phyloP scores from a whole-genome alignment of 2,113 vertebrate genomes.

The Gopherus evgoodei region DNA sequence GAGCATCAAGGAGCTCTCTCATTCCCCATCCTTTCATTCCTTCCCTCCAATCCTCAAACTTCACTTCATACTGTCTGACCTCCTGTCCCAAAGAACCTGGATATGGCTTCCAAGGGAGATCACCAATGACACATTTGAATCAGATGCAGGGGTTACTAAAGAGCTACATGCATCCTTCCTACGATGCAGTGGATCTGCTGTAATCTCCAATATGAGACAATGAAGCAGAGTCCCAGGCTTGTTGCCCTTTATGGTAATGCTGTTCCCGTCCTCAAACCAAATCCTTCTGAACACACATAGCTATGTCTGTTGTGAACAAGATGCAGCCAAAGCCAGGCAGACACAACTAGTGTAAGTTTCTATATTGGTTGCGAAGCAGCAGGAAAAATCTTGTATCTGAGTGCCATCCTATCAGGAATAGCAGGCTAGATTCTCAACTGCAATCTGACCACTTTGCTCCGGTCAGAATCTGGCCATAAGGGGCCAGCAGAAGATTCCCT shows the following conservation, averaged over 20 bases:
- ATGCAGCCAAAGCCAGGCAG: not conserved
- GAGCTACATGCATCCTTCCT: not conserved
- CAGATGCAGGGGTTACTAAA: not conserved
- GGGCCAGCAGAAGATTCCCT: not conserved
- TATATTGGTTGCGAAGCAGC: not conserved
- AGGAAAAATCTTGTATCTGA: not conserved
- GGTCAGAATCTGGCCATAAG: not conserved
- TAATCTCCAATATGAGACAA: rapidly evolving
- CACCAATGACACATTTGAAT: not conserved
- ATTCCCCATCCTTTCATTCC: not conserved
- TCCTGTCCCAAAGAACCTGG: not conserved
- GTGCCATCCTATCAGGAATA: not conserved
- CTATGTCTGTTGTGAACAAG: not conserved
- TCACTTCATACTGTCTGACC: not conserved
- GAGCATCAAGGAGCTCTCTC: rapidly evolving
- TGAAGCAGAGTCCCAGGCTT: not conserved
- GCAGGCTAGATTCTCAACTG: not conserved
- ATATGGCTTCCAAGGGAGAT: not conserved
- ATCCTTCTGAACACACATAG: not conserved
- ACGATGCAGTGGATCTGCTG: not conserved
- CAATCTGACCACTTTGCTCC: not conserved
- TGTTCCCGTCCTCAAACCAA: not conserved
- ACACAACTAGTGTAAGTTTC: not conserved
- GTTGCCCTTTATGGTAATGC: rapidly evolving
- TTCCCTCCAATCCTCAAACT: not conserved